Percentiles rank a stretch among this genome's conserved stretches.
phyloP scores from a whole-genome alignment of 2,888 invertebrate genomes.

The Hyppa rectilinea region DNA sequence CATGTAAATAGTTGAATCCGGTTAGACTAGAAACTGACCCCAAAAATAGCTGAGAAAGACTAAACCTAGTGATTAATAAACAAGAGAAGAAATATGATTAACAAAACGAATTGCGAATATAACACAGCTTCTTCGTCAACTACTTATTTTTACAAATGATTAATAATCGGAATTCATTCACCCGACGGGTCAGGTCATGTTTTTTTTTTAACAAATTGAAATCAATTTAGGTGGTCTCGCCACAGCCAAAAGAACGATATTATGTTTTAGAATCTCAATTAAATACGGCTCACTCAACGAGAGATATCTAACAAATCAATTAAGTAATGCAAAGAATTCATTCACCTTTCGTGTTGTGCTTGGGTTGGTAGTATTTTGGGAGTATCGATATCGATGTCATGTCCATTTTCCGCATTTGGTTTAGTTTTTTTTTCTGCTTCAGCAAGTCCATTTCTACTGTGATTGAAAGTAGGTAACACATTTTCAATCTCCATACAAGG shows the following conservation, averaged over 20 bases:
- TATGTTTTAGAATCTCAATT: constrained; percentile 83
- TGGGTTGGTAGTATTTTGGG: constrained; percentile 35
- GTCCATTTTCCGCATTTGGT: no score
- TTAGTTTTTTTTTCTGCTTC: background rate
- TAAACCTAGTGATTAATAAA: background rate
- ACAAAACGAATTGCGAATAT: constrained; percentile 27
- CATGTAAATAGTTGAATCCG: background rate
- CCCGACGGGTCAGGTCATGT: constrained; percentile 66
- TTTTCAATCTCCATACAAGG: no score
- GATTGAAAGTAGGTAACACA: no score
- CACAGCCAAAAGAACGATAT: constrained; percentile 74
- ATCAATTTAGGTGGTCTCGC: constrained; percentile 77
- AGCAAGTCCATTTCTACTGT: background rate
- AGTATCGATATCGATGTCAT: constrained; percentile 63
- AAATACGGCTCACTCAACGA: constrained; percentile 87
- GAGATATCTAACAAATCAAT: constrained; percentile 89
- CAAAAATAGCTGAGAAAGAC: no score
- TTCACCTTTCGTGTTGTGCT: constrained; percentile 84
- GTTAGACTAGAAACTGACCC: background rate
- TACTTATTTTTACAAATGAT: constrained; percentile 55
- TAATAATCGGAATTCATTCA: constrained; percentile 63
- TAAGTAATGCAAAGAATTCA: constrained; percentile 89
- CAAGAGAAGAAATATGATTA: background rate
- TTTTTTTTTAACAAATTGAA: constrained; percentile 68
- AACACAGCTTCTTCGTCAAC: constrained; percentile 28